phyloP scores from a whole-genome alignment of 2,888 invertebrate genomes.

The Morpho deidamia region DNA sequence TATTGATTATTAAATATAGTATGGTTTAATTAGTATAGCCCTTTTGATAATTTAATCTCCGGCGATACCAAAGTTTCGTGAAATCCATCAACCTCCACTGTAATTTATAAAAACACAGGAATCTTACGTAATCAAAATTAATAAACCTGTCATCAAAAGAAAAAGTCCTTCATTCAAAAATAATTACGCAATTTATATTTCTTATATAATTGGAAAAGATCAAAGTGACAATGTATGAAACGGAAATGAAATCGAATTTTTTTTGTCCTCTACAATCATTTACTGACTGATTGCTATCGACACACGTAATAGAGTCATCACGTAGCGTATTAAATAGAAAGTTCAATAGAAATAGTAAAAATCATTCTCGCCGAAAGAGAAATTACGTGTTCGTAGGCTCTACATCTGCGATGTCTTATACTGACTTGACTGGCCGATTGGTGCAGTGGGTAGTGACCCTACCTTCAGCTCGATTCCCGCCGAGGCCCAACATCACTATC shows the following conservation, averaged over 20 bases:
- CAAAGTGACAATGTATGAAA: slow-evolving; percentile 2
- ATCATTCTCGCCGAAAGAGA: slow-evolving; percentile 61
- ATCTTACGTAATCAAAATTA: no score
- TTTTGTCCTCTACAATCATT: background rate
- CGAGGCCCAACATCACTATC: no score
- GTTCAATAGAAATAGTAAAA: slow-evolving; percentile 58
- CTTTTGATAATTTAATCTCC: no score
- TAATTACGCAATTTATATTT: background rate
- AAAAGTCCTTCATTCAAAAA: background rate
- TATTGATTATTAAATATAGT: no score
- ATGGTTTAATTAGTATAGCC: no score
- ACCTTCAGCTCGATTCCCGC: no score
- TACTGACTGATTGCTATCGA: slow-evolving; percentile 31
- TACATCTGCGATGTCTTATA: no score
- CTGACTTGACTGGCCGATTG: background rate
- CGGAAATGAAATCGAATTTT: slow-evolving; percentile 10
- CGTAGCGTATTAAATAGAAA: slow-evolving; percentile 66
- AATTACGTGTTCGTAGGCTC: slow-evolving; percentile 48
- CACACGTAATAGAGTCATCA: slow-evolving; percentile 44
- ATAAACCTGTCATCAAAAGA: no score
- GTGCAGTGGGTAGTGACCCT: no score
- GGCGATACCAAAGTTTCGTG: no score
- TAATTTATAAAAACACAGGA: no score
- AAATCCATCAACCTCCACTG: no score
- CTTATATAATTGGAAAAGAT: background rate